Base-by-base conservation (phyloP, 2,888 invertebrate genomes). In the Epirrhoe alternata region DNA sequence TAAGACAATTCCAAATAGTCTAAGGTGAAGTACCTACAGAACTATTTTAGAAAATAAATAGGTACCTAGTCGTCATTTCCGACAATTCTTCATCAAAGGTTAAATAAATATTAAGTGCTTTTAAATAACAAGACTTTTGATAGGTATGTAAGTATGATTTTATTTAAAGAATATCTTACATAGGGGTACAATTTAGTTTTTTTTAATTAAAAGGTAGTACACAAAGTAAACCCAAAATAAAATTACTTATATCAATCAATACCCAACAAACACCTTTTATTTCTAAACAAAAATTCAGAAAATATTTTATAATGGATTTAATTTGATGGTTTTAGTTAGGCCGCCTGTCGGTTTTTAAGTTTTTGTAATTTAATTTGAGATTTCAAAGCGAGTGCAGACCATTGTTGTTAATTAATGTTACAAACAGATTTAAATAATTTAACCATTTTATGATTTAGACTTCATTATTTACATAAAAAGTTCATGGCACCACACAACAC, bases 161-260 rank as follows among this genome's bases (percentile, higher is more conserved):
- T 86, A 85, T 85, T 88, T 84, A 72, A 77, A 79, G 80, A 80
- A 80, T 82, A 82, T 79, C 75, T 80, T 75, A 77, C 79, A 45
- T 71, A 74, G 64, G 71, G 69, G 42, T 73, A 71, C 51, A 64
- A 64, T 69, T 67, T 54, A 61, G 64, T 66, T 66, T 63, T 62
- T 17, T 63, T 73, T 73, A 75, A 69, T 68, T 77, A 70, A 61
- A 14, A 59, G 71, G 63, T n/a, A n/a, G 71, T 64, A 69, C 66
- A 74, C 70, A 70, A 24, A 49, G 45, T 62, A 64, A 66, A 62
- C 70, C 62, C 62, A 66, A 56, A 61, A 42, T 30, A 52, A 57
- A 72, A 72, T 73, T 74, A 57, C 12, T 42, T 5, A 42, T 12
- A 42, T 42, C 8, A 8, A 72, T 74, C 70, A 63, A 63, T 64